Base-by-base conservation (phyloP, 2,888 invertebrate species). In the Leuctra nigra region DNA sequence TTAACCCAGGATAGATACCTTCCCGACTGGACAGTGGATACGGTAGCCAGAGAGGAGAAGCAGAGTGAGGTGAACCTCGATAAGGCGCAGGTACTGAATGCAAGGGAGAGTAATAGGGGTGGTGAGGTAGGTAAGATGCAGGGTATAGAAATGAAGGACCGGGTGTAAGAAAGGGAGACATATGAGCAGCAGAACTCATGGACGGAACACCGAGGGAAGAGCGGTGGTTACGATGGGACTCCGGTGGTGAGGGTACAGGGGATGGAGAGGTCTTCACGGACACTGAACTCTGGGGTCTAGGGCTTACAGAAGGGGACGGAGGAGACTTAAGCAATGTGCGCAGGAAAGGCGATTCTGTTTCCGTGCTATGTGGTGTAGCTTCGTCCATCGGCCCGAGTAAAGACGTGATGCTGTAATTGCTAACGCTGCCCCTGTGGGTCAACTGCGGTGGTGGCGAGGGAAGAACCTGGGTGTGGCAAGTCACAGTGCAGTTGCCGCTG, bases 341-440 rank as follows among this genome's bases (percentile, higher is more conserved):
- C 55, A 68, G 62, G 59, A 68, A 67, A 16, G 68, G 67, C 2
- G 66, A 64, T 50, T 67, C 67, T 38, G 64, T 63, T 35, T 65
- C 59, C 14, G 53, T 4, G 20, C 44, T 16, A 11, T 44, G 9
- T 16, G 52, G 13, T 13, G 38, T 47, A 14, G 57, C 55, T 11
- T 54, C 58, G 7, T 58, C 56, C 14, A 54, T 46, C 24, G 29
- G 56, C 25, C 13, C 60, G 66, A 91, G 76, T 69, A 91, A 77
- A 62, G 90, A 89, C 68, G 87, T 88, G 71, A 91, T 91, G 75
- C 90, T 90, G 74, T 90, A 90, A 70, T 86, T 88, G 72, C 86
- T 84, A 63, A 77, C 61, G 47, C 60, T 59, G 41, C 57, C 58
- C 66, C 70, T 77, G 67, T 46, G 72, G 65, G 29, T 70, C 68